Evolutionary conservation across 2,113 vertebrate genomes (phyloP), one percentile per base, ranked within the genome.

Genomic region (Dasypus novemcinctus): DNA sequence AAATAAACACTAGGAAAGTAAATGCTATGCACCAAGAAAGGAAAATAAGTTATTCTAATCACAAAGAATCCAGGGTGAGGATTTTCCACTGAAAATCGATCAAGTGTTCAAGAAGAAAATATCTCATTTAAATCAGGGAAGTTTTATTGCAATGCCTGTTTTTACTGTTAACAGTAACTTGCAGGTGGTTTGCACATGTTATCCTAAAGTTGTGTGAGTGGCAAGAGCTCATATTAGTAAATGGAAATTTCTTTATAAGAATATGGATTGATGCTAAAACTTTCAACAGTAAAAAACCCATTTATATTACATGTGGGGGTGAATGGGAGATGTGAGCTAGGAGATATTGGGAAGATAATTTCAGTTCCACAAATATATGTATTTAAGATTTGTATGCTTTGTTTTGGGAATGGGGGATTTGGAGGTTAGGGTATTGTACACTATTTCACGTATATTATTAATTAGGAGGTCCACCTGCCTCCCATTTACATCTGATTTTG

Each of bases 1-100:
- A 57, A 64, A 80, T 80, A 91, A 84, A 41, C 29, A 74, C n/a
- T 49, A 88, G 91, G 66, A 57, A 97, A 96, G n/a, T 71, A 91
- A 91, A 86, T 90, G 20, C 46, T 76, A 4, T 33, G 46, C 23
- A 74, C 25, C 61, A 43, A 57, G 52, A 78, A 87, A 91, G 81
- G 54, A 66, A 87, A 87, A 81, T 31, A 66, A 78, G 27, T 83
- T 23, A 80, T 93, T 94, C 49, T 87, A 87, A 49, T 93, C 54
- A 68, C n/a, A 41, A 59, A 82, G 52, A 90, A 84, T 72, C 15
- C 46, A 85, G 75, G 52, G 15, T 29, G 61, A 13, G 20, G 25
- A 63, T 63, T 36, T 95, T 80, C n/a, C 66, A 74, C 20, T 94
- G 82, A 80, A 93, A 93, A 83, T 68, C 59, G 80, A 64, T 61